These are phyloP conservation scores for Epizoanthus stellaris DNA, from an alignment of 92 coral and sea anemone species.

Conservation along the genomic window DNA sequence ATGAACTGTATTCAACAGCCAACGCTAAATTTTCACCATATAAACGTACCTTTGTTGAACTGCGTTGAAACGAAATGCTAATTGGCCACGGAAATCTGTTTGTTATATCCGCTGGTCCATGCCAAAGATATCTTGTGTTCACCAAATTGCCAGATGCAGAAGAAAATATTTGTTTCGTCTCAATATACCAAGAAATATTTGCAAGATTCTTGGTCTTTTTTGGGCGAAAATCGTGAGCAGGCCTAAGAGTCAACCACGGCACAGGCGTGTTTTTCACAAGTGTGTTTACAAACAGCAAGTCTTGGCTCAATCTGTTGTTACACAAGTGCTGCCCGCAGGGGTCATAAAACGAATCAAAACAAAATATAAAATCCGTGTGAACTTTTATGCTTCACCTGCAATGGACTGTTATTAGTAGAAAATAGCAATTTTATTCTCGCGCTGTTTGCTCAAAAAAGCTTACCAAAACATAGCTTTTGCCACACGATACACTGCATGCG, in stretches of 20 bases:
- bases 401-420: constrained; percentile 10
- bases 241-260: not conserved
- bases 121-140: not conserved
- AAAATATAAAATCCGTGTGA: not conserved
- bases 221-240: not conserved
- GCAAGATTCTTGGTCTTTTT: not conserved
- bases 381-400: constrained; percentile 25
- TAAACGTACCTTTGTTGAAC: constrained; percentile 20
- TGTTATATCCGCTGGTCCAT: constrained; percentile 12
- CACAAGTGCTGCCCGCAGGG: constrained; percentile 32
- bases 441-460: not conserved
- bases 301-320: constrained; percentile 15
- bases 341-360: constrained; percentile 24
- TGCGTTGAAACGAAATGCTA: not conserved
- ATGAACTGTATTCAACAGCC: too few relatives aligned
- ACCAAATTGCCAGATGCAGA: not conserved
- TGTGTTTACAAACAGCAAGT: constrained; percentile 34
- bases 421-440: not conserved
- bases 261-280: constrained; percentile 22
- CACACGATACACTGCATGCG: not conserved
- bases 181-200: not conserved
- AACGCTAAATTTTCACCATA: too few relatives aligned
- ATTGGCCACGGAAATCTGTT: constrained; percentile 29
- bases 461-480: not conserved
- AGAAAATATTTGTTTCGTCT: not conserved